Percentiles rank a stretch among this genome's conserved stretches.
These are phyloP conservation scores for Apoderus coryli DNA, from an alignment of 2,888 invertebrate species.

Conservation along the genomic window DNA sequence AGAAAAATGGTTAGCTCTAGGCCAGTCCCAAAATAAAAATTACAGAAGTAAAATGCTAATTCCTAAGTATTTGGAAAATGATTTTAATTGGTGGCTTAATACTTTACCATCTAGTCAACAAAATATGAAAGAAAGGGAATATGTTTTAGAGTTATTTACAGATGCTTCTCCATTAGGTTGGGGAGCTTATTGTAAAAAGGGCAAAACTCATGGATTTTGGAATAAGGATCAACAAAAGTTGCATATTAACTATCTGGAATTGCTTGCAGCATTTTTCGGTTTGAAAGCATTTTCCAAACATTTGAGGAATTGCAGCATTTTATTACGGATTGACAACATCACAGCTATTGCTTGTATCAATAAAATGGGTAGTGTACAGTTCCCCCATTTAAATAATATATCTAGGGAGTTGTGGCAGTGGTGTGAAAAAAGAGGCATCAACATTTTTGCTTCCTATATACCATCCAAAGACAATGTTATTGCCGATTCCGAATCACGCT, in stretches of 20 bases:
- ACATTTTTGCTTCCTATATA: slow-evolving; percentile 10
- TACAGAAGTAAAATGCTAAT: slow-evolving; percentile 1
- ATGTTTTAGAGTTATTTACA: slow-evolving; percentile 4
- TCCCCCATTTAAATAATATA: slow-evolving; percentile 4
- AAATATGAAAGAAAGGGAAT: background rate
- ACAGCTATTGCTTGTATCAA: slow-evolving; percentile 12
- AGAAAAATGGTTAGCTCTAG: background rate
- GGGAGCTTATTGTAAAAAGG: slow-evolving; percentile 2
- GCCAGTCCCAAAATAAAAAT: background rate
- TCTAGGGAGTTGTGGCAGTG: slow-evolving; percentile 8
- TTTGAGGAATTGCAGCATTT: slow-evolving; percentile 7
- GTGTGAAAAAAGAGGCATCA: slow-evolving; percentile 11
- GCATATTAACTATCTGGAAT: slow-evolving; percentile 8
- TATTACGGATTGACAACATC: slow-evolving; percentile 9
- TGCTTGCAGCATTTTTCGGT: slow-evolving; percentile 8
- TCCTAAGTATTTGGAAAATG: background rate
- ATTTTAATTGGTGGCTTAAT: slow-evolving; percentile 7
- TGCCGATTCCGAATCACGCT: slow-evolving; percentile 9
- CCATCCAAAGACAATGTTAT: slow-evolving; percentile 10
- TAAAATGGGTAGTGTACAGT: slow-evolving; percentile 7
- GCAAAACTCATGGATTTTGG: slow-evolving; percentile 10
- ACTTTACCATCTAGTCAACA: no score
- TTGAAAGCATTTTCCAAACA: slow-evolving; percentile 10
- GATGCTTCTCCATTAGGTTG: slow-evolving; percentile 7
- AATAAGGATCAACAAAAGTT: slow-evolving; percentile 1